Percentiles rank a stretch among this genome's conserved stretches.
Conservation (phyloP, 2,797 vertebrate species). For the Neosilurus hyrtlii region DNA sequence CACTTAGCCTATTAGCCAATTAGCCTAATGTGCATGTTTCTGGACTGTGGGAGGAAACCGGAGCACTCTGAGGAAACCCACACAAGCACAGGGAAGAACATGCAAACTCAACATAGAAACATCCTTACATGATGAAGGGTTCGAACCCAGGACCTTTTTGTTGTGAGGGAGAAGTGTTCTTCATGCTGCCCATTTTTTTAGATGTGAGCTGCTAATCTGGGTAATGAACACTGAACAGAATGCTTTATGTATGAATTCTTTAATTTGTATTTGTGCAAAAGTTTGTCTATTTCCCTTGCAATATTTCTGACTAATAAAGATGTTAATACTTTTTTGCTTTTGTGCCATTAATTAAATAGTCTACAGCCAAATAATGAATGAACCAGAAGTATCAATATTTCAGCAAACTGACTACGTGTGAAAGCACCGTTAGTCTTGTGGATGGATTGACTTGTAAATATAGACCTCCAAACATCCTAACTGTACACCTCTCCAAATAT, state of each 20-base stretch:
- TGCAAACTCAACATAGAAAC: too few species aligned
- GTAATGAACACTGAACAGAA: neutral
- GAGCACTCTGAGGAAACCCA: too few species aligned
- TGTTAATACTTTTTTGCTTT: neutral
- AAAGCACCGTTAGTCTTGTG: neutral
- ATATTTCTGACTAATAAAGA: neutral
- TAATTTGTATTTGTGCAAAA: neutral
- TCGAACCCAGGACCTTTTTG: too few species aligned
- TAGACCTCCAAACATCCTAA: conserved; percentile 1
- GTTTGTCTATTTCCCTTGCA: neutral
- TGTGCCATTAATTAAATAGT: neutral
- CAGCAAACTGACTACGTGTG: neutral
- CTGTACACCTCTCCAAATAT: neutral
- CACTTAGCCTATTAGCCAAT: too few species aligned
- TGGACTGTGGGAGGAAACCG: too few species aligned
- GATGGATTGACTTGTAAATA: neutral
- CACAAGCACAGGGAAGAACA: too few species aligned
- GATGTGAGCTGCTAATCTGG: neutral
- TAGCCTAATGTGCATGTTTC: too few species aligned
- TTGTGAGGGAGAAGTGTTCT: too few species aligned
- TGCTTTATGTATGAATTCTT: neutral
- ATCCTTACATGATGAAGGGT: too few species aligned
- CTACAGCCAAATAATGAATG: neutral
- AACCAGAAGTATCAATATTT: neutral
- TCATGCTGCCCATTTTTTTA: too few species aligned